Evolutionary conservation across 2,113 vertebrate genomes (phyloP).

Genomic region (Oreochromis aureus): DNA sequence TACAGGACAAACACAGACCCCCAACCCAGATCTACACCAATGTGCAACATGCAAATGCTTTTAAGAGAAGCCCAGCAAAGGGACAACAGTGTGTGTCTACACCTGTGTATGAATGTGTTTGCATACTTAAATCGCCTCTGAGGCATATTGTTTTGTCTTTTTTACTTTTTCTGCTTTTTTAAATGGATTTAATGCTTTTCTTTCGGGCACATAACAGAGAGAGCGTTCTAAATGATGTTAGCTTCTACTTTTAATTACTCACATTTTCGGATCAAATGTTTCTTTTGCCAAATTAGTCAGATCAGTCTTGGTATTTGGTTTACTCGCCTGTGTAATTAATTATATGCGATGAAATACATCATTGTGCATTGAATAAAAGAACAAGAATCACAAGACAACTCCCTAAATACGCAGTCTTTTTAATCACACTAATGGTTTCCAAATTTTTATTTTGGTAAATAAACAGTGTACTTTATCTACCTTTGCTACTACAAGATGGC

Average conservation of each 20-base stretch:
- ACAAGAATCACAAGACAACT: neutral
- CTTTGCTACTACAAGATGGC: neutral
- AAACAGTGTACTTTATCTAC: neutral
- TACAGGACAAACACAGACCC: neutral
- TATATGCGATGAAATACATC: neutral
- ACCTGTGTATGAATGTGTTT: conserved; percentile 2
- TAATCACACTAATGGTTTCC: neutral
- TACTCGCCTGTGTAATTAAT: neutral
- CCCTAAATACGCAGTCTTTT: neutral
- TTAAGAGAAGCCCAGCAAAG: conserved; percentile 29
- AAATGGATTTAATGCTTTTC: neutral
- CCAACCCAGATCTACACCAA: neutral
- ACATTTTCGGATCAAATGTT: neutral
- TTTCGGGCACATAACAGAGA: neutral
- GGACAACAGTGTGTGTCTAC: neutral
- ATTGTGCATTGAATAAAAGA: neutral
- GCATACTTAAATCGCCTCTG: neutral
- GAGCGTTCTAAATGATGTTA: neutral
- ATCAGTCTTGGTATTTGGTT: neutral
- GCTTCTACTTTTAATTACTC: neutral
- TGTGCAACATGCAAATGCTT: conserved; percentile 62
- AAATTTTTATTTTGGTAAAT: neutral
- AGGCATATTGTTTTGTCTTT: neutral
- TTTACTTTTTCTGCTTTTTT: neutral
- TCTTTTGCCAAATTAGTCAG: neutral